Base-by-base conservation (phyloP, 2,797 vertebrate genomes). In the Sciaenops ocellatus region DNA sequence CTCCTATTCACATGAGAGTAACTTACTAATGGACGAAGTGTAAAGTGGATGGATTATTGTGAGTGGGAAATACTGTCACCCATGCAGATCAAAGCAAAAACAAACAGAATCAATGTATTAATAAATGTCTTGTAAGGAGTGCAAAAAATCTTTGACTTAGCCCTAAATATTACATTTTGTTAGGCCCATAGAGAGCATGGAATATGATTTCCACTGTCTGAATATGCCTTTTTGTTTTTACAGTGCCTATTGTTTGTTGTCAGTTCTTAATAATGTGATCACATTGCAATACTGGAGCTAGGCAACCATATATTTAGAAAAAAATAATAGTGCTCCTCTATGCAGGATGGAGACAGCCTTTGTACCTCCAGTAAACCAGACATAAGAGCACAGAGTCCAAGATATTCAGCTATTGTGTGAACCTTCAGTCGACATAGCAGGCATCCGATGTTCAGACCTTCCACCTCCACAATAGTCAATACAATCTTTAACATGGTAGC, bases 381-480 rank as follows among this genome's bases (percentile, higher is more conserved):
- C 52, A 28, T 28, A 52, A 56, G 6, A 11, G 24, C 3, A 62
- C 26, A 30, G 47, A 30, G 48, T 63, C 4, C 22, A 47, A 56
- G 59, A 22, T 59, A 46, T 38, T 55, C n/a, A 38, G 10, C 24
- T 34, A 61, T 52, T 57, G 30, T 51, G 26, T 47, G 51, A 51
- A 50, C n/a, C 50, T 59, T 41, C 18, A 16, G 16, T 70, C 17
- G 26, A 41, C 26, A 26, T 72, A 47, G 30, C 44, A 38, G 11
- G 42, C 66, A 44, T 69, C 48, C 4, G 11, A 20, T 8, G 2
- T 62, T 51, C 41, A 76, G 64, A 64, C 63, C 55, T 10, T 56
- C 60, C 56, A 77, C 72, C 71, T 69, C 59, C 64, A 51, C 55
- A 67, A 16, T 34, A 51, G 17, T 71, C 44, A 42, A 61, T 82